phyloP scores from a whole-genome alignment of 2,797 vertebrate genomes.

The Nyctibius grandis region DNA sequence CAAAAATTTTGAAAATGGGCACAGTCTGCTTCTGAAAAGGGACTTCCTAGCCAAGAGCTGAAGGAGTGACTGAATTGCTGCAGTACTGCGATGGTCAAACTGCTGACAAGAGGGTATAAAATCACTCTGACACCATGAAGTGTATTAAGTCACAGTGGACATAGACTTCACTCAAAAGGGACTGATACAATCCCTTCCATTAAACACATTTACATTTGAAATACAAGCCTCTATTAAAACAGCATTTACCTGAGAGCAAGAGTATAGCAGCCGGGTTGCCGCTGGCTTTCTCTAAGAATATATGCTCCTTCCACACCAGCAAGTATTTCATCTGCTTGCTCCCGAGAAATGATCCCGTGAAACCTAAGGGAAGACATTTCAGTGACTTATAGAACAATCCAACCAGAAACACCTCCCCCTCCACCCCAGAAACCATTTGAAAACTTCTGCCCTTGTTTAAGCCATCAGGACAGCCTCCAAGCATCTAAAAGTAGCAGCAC shows the following conservation, averaged over 20 bases:
- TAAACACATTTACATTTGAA: not conserved
- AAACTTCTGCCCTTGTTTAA: not conserved
- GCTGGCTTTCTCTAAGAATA: conserved; percentile 95
- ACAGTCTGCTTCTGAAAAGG: not conserved
- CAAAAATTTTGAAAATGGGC: not conserved
- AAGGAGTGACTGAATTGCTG: not conserved
- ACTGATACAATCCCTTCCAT: not conserved
- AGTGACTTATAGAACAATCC: not conserved
- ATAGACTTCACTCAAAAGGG: not conserved
- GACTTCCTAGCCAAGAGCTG: not conserved
- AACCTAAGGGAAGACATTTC: conserved; percentile 79
- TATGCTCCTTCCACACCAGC: conserved; percentile 88
- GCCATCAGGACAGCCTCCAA: not conserved
- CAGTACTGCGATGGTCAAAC: not conserved
- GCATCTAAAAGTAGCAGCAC: not conserved
- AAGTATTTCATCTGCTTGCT: conserved; percentile 90
- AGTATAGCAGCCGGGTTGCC: conserved; percentile 93
- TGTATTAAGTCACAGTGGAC: not conserved
- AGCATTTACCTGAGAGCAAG: conserved; percentile 87
- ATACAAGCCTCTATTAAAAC: not conserved
- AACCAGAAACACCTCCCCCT: not conserved
- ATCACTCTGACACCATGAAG: not conserved
- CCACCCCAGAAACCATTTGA: not conserved
- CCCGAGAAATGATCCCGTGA: conserved; percentile 92
- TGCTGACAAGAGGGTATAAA: not conserved